Base-by-base conservation (phyloP, 2,113 vertebrate genomes). In the Pangasianodon gigas region DNA sequence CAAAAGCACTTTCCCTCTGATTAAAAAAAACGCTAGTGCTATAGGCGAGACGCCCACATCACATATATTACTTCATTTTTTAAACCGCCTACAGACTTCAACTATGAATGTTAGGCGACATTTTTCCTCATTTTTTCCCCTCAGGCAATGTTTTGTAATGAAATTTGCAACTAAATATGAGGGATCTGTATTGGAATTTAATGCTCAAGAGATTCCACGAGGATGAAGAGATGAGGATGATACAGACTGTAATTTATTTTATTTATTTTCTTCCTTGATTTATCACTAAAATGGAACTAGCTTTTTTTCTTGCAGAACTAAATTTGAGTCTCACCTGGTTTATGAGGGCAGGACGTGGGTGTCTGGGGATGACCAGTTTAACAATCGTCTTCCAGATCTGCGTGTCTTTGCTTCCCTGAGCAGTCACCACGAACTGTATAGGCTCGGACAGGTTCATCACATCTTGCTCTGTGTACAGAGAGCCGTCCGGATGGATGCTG, bases 301-400 rank as follows among this genome's bases (percentile, higher is more conserved):
- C 19, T 24, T 32, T 37, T 51, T 77, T 51, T 6, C 51, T 26
- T 32, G 51, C 14, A 82, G 13, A 51, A 11, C 11, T 29, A 80
- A 51, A 29, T 8, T 24, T 4, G 79, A 60, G 51, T 19, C 82
- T 84, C 82, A 96, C 96, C 95, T 95, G 96, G 71, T 92, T 93
- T 85, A 96, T 86, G 3, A 93, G 87, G 37, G 92, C 52, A 86
- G 95, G 87, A 56, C 94, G 95, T 0, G 96, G 95, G 92, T 96
- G 97, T 93, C 97, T 95, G 0, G 93, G 93, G 87, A 98, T 95
- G 86, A 97, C 96, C 24, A 99, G 94, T 74, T 97, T 96, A 90
- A 98, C 96, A 0, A 96, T 92, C 0, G 97, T 93, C 69, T 98
- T 97, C 98, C 98, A 97, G 19, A 96, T 96, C 93, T 94, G 93